phyloP scores from a whole-genome alignment of 2,888 invertebrate genomes.

The Pristionchus maxplancki region DNA sequence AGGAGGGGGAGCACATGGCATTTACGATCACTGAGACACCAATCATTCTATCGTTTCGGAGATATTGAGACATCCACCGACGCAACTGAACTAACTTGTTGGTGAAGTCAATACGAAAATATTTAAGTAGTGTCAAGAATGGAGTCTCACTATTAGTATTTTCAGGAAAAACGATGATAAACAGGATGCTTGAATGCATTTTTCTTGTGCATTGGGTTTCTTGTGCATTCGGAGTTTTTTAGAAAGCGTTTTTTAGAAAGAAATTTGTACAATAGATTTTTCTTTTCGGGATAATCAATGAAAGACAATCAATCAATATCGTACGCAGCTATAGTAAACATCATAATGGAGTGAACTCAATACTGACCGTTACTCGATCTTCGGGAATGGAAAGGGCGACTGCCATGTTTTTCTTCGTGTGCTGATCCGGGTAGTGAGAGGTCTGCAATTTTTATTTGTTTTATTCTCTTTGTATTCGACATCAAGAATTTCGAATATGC shows the following conservation, averaged over 20 bases:
- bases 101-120: not conserved
- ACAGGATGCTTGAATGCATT: too few species aligned
- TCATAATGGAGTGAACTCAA: not conserved
- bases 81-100: not conserved
- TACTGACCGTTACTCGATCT: conserved; percentile 71
- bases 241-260: too few species aligned
- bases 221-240: too few species aligned
- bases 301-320: too few species aligned
- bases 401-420: conserved; percentile 68
- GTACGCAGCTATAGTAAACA: too few species aligned
- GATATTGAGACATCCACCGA: conserved; percentile 33
- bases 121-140: too few species aligned
- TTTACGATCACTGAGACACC: conserved; percentile 44
- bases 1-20: conserved; percentile 27
- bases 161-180: too few species aligned
- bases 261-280: too few species aligned
- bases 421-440: conserved; percentile 73
- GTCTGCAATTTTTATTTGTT: conserved; percentile 62
- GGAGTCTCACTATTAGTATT: too few species aligned
- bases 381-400: conserved; percentile 64
- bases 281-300: too few species aligned
- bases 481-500: not conserved
- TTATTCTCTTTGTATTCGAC: too few species aligned
- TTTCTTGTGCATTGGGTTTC: too few species aligned
- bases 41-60: conserved; percentile 46